Percentiles rank a stretch among this genome's conserved stretches.
Evolutionary conservation across 1,140 invertebrate genomes (phyloP).

Genomic region (Bathynomus jamesi): DNA sequence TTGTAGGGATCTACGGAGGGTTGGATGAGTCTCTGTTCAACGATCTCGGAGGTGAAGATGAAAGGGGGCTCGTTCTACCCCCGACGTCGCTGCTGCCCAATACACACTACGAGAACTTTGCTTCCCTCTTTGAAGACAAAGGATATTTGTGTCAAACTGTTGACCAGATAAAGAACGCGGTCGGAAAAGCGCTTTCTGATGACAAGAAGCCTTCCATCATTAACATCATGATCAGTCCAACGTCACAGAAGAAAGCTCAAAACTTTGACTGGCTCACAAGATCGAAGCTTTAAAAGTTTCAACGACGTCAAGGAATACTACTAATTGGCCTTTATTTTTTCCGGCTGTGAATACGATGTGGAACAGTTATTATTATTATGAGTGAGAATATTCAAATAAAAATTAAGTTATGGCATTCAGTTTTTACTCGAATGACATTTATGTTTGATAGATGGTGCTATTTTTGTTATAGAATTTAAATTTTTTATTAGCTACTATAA

Average conservation of each 20-base stretch:
- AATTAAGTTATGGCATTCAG: too few relatives aligned
- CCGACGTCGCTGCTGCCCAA: conserved; percentile 66
- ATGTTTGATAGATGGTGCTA: too few relatives aligned
- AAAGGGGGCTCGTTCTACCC: conserved; percentile 57
- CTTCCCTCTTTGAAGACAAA: conserved; percentile 68
- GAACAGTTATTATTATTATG: too few relatives aligned
- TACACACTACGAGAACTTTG: conserved; percentile 82
- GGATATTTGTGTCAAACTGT: conserved; percentile 73
- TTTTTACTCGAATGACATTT: too few relatives aligned
- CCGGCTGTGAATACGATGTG: too few relatives aligned
- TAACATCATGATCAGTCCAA: conserved; percentile 81
- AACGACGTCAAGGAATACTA: too few relatives aligned
- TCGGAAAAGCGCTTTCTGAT: conserved; percentile 55
- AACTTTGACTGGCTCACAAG: conserved; percentile 84
- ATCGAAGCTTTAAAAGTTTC: conserved; percentile 72
- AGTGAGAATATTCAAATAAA: too few relatives aligned
- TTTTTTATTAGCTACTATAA: too few relatives aligned
- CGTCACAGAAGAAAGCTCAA: conserved; percentile 81
- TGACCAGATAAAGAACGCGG: conserved; percentile 60
- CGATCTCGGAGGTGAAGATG: conserved; percentile 57
- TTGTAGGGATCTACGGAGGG: conserved; percentile 14
- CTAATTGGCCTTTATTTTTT: too few relatives aligned
- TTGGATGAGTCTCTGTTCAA: conserved; percentile 65
- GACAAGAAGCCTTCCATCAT: conserved; percentile 72
- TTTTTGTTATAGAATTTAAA: too few relatives aligned